phyloP scores from a whole-genome alignment of 2,797 vertebrate species.

The Rallus crepitans region DNA sequence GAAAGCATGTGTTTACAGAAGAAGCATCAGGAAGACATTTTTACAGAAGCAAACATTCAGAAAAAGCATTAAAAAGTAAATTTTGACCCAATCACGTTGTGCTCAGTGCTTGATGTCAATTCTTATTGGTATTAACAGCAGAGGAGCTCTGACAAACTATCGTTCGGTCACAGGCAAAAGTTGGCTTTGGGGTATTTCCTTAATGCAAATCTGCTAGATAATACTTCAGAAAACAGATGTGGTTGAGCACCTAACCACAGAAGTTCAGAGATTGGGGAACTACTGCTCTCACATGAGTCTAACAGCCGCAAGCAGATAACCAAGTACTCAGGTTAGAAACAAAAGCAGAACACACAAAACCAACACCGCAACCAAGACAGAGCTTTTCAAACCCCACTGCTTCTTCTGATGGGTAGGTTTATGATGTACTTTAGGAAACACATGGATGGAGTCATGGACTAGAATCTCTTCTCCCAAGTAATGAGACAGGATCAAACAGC shows the following conservation, averaged over 20 bases:
- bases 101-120: background rate
- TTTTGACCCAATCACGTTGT: background rate
- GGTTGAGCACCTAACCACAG: background rate
- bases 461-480: no score
- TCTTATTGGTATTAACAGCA: background rate
- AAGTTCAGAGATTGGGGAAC: background rate
- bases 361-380: background rate
- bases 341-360: background rate
- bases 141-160: background rate
- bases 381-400: background rate
- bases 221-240: background rate
- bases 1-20: background rate
- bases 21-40: background rate
- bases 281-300: rapidly evolving
- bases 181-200: background rate
- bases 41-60: background rate
- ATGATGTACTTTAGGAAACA: background rate
- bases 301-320: rapidly evolving
- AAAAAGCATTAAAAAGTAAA: background rate
- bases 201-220: background rate
- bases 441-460: rapidly evolving
- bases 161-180: background rate
- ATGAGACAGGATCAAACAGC: background rate
- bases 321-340: rapidly evolving
- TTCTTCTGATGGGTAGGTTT: background rate